Conservation (phyloP, 2,113 vertebrate genomes). For the Brienomyrus brachyistius region DNA sequence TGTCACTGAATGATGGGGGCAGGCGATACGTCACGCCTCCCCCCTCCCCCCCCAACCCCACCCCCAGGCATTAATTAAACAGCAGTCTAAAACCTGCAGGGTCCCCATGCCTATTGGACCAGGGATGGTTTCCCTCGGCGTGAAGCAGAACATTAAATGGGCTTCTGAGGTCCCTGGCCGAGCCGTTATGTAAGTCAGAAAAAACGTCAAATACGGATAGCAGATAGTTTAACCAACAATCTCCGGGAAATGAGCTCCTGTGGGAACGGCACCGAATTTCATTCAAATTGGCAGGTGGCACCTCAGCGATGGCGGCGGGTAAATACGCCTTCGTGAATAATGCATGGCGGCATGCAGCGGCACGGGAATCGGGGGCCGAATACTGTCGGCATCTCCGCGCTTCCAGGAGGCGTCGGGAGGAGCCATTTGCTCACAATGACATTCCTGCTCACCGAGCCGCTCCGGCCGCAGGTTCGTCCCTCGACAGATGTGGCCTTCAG, state of each 20-base stretch:
- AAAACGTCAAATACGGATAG: not conserved
- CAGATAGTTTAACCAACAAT: not conserved
- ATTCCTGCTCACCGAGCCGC: not conserved
- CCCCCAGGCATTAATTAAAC: not conserved
- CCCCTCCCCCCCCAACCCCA: no score
- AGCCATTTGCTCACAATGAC: not conserved
- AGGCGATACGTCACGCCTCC: not conserved
- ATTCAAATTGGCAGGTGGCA: not conserved
- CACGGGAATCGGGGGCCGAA: no score
- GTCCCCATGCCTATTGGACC: not conserved
- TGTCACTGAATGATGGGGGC: not conserved
- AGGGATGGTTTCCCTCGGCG: not conserved
- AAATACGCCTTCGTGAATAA: not conserved
- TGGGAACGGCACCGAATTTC: not conserved
- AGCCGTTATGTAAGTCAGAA: not conserved
- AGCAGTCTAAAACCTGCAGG: not conserved
- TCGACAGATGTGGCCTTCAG: not conserved
- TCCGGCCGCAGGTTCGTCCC: not conserved
- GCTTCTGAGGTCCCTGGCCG: not conserved
- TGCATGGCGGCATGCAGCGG: not conserved
- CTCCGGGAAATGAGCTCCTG: not conserved
- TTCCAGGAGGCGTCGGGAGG: not conserved
- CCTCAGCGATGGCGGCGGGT: no score
- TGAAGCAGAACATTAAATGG: not conserved
- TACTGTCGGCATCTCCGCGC: no score